A percentile compares a stretch with the other conserved stretches of the same genome.
Evolutionary conservation across 92 coral and sea anemone genomes (phyloP).

Genomic region (Epizoanthus ramosus): DNA sequence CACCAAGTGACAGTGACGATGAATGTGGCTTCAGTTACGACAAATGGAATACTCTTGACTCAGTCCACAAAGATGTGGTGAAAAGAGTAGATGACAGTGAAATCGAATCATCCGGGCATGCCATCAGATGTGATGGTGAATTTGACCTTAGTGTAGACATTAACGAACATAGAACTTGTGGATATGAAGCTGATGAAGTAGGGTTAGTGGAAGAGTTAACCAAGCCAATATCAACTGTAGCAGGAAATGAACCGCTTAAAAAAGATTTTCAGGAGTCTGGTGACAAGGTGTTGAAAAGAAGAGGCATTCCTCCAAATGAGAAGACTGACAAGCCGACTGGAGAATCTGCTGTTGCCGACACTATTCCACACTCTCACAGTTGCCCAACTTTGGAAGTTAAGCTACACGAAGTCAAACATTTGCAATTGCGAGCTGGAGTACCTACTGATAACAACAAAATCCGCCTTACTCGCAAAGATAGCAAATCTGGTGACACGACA

Average conservation of each 20-base stretch:
- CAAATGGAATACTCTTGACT: not conserved
- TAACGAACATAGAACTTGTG: not conserved
- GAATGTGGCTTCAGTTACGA: not conserved
- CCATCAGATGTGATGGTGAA: not conserved
- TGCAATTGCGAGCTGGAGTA: not conserved
- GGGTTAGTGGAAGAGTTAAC: not conserved
- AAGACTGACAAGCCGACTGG: not conserved
- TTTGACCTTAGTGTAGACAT: not conserved
- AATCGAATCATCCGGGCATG: not conserved
- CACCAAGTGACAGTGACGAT: not conserved
- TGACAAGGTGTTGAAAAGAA: not conserved
- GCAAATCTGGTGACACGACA: not conserved
- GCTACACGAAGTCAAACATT: not conserved
- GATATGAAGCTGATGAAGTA: not conserved
- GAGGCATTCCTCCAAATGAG: not conserved
- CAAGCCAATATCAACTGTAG: not conserved
- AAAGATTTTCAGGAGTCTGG: not conserved
- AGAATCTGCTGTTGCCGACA: not conserved
- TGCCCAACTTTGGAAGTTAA: slow-evolving; percentile 7
- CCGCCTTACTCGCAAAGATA: not conserved
- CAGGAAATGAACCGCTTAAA: not conserved
- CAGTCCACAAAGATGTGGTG: not conserved
- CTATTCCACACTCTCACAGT: not conserved
- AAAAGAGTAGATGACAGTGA: not conserved
- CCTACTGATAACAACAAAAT: not conserved